phyloP scores from a whole-genome alignment of 2,888 invertebrate species.

The Ephialtes manifestator region DNA sequence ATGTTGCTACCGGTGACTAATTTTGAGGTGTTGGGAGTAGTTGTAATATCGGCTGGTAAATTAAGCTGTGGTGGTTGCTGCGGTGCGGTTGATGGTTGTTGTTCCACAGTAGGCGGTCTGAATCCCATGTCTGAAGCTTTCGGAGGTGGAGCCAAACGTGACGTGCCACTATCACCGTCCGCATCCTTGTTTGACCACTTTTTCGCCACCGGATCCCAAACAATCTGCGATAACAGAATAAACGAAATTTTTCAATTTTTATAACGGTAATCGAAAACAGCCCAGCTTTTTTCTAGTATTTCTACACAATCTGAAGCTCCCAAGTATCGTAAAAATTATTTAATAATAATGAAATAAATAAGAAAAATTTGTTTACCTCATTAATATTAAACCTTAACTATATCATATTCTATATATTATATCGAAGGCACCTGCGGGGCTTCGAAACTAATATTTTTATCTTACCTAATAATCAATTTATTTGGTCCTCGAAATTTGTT shows the following conservation, averaged over 20 bases:
- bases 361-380: neutral
- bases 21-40: constrained; percentile 75
- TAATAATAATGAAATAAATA: neutral
- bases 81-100: constrained; percentile 75
- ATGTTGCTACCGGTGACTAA: constrained; percentile 88
- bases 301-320: constrained; percentile 1
- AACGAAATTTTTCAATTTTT: neutral
- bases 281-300: neutral
- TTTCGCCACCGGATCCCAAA: constrained; percentile 96
- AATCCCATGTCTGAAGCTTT: constrained; percentile 88
- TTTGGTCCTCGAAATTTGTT: no score
- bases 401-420: no score
- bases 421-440: no score
- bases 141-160: constrained; percentile 90
- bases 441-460: no score
- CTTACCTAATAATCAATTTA: no score
- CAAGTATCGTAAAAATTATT: neutral
- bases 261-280: neutral
- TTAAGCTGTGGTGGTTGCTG: constrained; percentile 60
- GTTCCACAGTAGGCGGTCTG: constrained; percentile 75
- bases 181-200: constrained; percentile 95
- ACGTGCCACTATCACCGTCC: constrained; percentile 88
- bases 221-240: constrained; percentile 89
- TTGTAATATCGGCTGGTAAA: constrained; percentile 51
- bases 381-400: neutral